Evolutionary conservation across 1,140 invertebrate species (phyloP).

Genomic region (Lasioglossum baleicum): DNA sequence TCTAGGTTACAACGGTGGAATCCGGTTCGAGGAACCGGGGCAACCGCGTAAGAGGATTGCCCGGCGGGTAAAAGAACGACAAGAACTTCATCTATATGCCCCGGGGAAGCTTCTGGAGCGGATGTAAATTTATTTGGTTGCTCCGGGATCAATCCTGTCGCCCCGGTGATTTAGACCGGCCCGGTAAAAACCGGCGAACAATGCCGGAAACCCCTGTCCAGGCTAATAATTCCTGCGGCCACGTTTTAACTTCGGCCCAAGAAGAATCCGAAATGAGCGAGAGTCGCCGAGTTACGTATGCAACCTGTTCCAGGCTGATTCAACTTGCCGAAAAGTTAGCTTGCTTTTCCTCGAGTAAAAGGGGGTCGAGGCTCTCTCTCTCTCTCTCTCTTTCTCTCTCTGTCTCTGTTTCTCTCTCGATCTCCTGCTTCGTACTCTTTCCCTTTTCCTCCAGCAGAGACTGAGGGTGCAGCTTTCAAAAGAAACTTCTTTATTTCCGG

Average conservation of each 20-base stretch:
- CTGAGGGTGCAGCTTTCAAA: conserved; percentile 49
- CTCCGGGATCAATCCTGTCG: too few relatives aligned
- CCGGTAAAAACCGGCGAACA: too few relatives aligned
- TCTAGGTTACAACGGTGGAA: not conserved
- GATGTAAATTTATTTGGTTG: too few relatives aligned
- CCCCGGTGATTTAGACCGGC: too few relatives aligned
- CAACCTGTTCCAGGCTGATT: conserved; percentile 46
- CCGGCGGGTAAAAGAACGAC: not conserved
- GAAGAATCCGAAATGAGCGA: conserved; percentile 46
- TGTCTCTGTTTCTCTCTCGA: too few relatives aligned
- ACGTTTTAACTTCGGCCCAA: not conserved
- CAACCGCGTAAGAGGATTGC: not conserved
- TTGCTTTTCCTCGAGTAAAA: conserved; percentile 6
- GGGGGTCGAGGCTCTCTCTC: not conserved
- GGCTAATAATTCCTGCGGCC: conserved; percentile 30
- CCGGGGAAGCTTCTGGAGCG: too few relatives aligned
- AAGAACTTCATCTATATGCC: not conserved
- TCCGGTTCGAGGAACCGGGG: not conserved
- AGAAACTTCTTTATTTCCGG: conserved; percentile 64
- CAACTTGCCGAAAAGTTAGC: conserved; percentile 49
- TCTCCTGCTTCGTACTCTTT: too few relatives aligned
- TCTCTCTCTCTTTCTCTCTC: too few relatives aligned
- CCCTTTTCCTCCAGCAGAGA: not conserved
- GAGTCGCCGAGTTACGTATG: conserved; percentile 40
- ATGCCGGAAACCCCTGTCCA: too few relatives aligned